A percentile compares a stretch with the other conserved stretches of the same genome.
Evolutionary conservation across 1,140 invertebrate genomes (phyloP).

Genomic region (Tetramorium parvispinum): DNA sequence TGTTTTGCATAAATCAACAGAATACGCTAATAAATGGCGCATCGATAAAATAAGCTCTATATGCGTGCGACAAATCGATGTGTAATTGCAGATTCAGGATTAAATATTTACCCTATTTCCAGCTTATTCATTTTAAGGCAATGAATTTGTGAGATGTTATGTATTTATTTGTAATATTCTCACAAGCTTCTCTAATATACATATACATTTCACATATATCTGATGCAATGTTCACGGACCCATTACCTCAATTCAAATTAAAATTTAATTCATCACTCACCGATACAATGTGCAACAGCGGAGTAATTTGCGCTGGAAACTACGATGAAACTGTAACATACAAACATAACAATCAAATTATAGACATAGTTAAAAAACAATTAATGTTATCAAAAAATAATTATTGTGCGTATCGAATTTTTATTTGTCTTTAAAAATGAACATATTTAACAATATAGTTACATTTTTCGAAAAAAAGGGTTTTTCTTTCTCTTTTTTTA

Average conservation of each 20-base stretch:
- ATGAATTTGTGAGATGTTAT: background rate
- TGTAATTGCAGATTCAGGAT: background rate
- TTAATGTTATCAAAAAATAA: background rate
- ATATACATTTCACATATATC: background rate
- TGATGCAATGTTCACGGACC: background rate
- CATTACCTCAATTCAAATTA: background rate
- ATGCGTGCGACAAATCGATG: background rate
- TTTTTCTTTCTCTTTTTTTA: background rate
- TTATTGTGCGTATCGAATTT: background rate
- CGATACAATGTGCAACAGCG: background rate
- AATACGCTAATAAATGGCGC: background rate
- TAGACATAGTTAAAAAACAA: background rate
- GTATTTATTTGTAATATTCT: background rate
- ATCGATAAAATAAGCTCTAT: background rate
- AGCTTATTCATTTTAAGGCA: background rate
- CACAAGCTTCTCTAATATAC: background rate
- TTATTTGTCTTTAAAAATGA: background rate
- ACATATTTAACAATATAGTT: background rate
- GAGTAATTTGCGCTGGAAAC: background rate
- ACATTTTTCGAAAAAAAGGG: background rate
- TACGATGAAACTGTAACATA: background rate
- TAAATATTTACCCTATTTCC: background rate
- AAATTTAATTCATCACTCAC: constrained; percentile 15
- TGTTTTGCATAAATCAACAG: background rate
- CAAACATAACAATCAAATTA: background rate